Base-by-base conservation (phyloP, 2,888 invertebrate genomes). In the Melinopterus prodromus region DNA sequence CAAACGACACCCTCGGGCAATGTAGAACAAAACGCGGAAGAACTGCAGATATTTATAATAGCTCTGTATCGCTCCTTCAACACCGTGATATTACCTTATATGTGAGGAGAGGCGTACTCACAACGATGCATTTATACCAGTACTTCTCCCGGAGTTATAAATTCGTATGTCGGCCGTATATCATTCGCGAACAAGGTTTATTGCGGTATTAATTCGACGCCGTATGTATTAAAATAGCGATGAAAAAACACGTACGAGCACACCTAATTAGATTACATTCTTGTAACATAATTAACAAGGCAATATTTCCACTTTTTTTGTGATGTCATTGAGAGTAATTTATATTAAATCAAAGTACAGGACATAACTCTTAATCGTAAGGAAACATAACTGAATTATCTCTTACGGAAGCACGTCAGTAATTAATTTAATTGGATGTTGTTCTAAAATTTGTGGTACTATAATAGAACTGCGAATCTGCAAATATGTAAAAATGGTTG, bases 1-100 rank as follows among this genome's bases (percentile, higher is more conserved):
- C 53, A 12, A 53, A 53, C 12, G 53, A 53, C 53, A 53, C 53
- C 53, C 53, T 53, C 74, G 36, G 74, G 36, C n/a, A 36, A 35
- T 74, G 74, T 74, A 74, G 37, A 35, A 74, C 74, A 74, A 74
- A 74, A 74, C 74, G 74, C 74, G 74, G 74, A 74, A 74, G 74
- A 74, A 74, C 35, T 7, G n/a, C 7, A 74, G 74, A 74, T 74
- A 74, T 74, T 37, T 74, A 74, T 74, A 74, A 74, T 74, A 37
- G 74, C 74, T 74, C 36, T 74, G 74, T 74, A 74, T 74, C 74
- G 36, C 74, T 74, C 36, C 74, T 74, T 74, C 74, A 37, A 74
- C 74, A 74, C 74, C 74, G 74, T 74, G 74, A 74, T 74, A 74
- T 74, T 74, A 74, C 74, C 74, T 74, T 74, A 74, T 74, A 74